A percentile compares a stretch with the other conserved stretches of the same genome.
Conservation (phyloP, 2,888 invertebrate species). For the Noctua comes region DNA sequence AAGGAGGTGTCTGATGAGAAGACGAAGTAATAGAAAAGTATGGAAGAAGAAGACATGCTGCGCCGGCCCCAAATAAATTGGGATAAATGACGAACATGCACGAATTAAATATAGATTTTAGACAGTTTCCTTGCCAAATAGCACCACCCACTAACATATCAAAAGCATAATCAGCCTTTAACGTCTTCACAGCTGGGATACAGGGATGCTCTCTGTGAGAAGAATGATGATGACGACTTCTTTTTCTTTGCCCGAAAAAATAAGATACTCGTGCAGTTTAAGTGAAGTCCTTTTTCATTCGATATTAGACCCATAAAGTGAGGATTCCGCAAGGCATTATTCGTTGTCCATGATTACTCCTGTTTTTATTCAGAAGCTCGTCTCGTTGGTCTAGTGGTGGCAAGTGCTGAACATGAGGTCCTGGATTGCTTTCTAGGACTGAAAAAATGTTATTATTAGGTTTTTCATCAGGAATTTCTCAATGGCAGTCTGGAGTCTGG, state of each 20-base stretch:
- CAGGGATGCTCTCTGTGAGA: background rate
- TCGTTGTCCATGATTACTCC: background rate
- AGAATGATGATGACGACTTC: background rate
- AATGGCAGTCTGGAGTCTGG: background rate
- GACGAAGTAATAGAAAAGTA: background rate
- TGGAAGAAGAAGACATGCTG: background rate
- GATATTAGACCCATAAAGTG: background rate
- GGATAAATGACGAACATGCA: background rate
- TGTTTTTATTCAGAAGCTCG: background rate
- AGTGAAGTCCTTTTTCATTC: background rate
- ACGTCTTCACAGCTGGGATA: background rate
- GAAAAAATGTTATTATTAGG: background rate
- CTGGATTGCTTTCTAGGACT: background rate
- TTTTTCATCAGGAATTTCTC: background rate
- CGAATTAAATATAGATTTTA: background rate
- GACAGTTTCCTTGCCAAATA: background rate
- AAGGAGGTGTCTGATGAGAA: background rate
- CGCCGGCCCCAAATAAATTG: background rate
- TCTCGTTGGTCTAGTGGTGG: background rate
- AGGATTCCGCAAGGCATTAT: background rate
- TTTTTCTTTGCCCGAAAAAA: background rate
- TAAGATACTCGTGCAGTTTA: background rate
- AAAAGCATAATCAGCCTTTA: background rate
- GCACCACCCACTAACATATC: background rate
- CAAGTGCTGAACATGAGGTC: background rate